phyloP scores from a whole-genome alignment of 2,113 vertebrate genomes.

The Sphyrna mokarran region DNA sequence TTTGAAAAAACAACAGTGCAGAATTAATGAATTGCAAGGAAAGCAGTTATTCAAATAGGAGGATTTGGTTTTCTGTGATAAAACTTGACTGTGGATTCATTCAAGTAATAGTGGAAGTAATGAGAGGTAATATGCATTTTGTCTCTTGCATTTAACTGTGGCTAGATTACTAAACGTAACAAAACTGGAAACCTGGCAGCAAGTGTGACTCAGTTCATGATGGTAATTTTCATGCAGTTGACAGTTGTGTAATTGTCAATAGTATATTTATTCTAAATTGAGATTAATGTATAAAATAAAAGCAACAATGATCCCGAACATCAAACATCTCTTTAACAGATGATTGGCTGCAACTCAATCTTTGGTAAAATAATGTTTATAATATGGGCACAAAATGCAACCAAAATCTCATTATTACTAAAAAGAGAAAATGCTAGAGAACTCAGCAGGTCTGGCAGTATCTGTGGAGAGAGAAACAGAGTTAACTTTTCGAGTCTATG shows the following conservation, averaged over 20 bases:
- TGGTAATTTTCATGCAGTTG: neutral
- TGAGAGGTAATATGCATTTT: neutral
- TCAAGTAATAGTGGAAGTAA: neutral
- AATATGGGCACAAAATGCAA: neutral
- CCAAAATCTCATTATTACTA: neutral
- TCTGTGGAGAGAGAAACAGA: no score
- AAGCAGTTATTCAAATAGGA: neutral
- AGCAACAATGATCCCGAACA: neutral
- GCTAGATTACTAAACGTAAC: neutral
- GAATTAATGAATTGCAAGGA: neutral
- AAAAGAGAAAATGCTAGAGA: no score
- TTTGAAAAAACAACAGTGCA: neutral
- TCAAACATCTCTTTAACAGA: neutral
- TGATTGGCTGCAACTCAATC: neutral
- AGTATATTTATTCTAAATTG: neutral
- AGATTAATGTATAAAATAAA: neutral
- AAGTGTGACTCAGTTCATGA: neutral
- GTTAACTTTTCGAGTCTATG: no score
- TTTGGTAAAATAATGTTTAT: neutral
- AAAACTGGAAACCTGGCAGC: neutral
- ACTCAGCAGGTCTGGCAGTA: no score
- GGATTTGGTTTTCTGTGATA: neutral
- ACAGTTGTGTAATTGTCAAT: neutral
- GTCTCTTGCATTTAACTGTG: neutral
- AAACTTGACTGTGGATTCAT: neutral